Base-by-base conservation (phyloP, 2,797 vertebrate genomes). In the Sebastes hopkinsi region DNA sequence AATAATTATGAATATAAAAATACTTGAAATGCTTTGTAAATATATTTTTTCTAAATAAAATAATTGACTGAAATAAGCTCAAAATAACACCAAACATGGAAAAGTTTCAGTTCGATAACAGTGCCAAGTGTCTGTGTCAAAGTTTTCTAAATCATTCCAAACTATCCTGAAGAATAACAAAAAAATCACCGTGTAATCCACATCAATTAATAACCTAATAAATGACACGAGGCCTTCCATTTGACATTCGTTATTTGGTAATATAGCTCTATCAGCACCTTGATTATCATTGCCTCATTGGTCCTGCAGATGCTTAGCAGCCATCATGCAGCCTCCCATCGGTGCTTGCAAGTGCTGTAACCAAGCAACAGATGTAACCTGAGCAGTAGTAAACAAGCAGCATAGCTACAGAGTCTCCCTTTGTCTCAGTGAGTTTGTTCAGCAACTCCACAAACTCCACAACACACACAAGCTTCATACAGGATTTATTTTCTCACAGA, bases 291-390 rank as follows among this genome's bases (percentile, higher is more conserved):
- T 1, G 59, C 7, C 13, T 22, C 5, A 8, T 3, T 36, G 29
- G 55, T 77, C 59, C 42, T 58, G 20, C 32, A 67, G 66, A 55
- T 38, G 29, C 6, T 27, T 6, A 18, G 13, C 20, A 3, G 6
- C 25, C 67, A 20, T 16, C 64, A 36, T 61, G 22, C 54, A 67
- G 58, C 42, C 38, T 72, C 71, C 79, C 82, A 54, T 50, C 8
- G 38, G 79, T 67, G 79, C 66, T 62, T 30, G 18, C 12, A 30
- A 32, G 8, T 6, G 3, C 34, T 46, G 88, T 87, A 61, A 67
- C 93, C 80, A 36, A 9, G 89, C 82, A 88, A 91, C 92, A 72
- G 59, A 65, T 76, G 91, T 52, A 87, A 93, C 60, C 65, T 64
- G 86, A 92, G 87, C 68, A 34, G 29, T 14, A 85, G 34, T 36